Evolutionary conservation across 2,888 invertebrate genomes (phyloP).

Genomic region (Fragum whitleyi): DNA sequence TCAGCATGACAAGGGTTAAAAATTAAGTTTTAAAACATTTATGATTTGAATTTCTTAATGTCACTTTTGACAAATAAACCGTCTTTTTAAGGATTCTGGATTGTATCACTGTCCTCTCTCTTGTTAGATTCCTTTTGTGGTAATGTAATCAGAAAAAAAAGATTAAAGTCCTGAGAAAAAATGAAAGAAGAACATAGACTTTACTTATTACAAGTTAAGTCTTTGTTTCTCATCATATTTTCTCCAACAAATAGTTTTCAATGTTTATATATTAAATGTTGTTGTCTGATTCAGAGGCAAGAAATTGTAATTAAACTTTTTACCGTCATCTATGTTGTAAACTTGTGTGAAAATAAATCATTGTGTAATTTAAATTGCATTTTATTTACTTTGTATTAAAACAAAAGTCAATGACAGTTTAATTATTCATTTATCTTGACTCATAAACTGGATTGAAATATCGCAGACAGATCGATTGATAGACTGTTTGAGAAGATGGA

Average conservation of each 20-base stretch:
- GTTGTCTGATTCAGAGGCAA: not conserved
- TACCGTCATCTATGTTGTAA: not conserved
- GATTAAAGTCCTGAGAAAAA: not conserved
- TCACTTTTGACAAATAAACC: not conserved
- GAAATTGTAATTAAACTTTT: not conserved
- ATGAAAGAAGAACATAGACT: not conserved
- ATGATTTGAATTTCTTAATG: no score
- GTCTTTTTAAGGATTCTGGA: not conserved
- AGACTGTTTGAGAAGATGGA: not conserved
- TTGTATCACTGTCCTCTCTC: no score
- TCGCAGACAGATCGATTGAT: not conserved
- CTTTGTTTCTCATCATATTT: not conserved
- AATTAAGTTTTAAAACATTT: no score
- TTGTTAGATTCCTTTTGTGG: not conserved
- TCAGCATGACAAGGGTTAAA: no score
- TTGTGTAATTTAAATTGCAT: not conserved
- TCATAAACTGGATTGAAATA: not conserved
- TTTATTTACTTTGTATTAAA: not conserved
- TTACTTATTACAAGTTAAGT: not conserved
- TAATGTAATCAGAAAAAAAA: not conserved
- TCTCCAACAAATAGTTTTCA: no score
- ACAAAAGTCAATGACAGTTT: not conserved
- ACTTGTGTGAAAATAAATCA: not conserved
- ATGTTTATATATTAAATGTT: not conserved
- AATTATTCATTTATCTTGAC: no score